Evolutionary conservation across 1,140 invertebrate genomes (phyloP).

Genomic region (Hormaphis cornu): DNA sequence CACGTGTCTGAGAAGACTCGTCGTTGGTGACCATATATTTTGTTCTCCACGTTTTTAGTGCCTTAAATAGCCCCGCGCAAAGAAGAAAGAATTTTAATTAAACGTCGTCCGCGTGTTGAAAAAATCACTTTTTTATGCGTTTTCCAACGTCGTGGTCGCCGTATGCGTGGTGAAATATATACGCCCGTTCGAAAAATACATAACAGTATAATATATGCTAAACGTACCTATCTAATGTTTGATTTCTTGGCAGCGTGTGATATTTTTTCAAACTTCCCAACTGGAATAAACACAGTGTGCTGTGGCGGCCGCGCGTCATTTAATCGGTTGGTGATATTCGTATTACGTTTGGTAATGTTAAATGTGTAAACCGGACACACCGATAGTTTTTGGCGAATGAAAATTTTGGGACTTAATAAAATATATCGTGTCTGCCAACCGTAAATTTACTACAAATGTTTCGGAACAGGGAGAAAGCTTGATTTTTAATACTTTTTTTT

Average conservation of each 20-base stretch:
- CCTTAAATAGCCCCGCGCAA: conserved; percentile 4
- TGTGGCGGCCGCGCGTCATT: not conserved
- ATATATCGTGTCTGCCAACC: no score
- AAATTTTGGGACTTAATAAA: no score
- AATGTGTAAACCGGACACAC: no score
- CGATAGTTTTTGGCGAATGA: not conserved
- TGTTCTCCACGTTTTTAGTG: not conserved
- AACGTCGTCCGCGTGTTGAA: not conserved
- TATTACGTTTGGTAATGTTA: not conserved
- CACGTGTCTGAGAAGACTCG: not conserved
- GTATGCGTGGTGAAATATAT: not conserved
- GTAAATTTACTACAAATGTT: no score
- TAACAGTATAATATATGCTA: no score
- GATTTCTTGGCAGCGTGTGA: conserved; percentile 5
- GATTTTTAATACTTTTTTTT: no score
- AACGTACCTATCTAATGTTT: conserved; percentile 7
- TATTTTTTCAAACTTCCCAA: not conserved
- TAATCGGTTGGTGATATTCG: not conserved
- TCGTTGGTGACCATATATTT: conserved; percentile 7
- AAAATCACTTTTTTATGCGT: not conserved
- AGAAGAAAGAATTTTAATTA: conserved; percentile 25
- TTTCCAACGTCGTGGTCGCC: not conserved
- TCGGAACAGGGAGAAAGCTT: no score
- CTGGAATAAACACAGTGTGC: not conserved
- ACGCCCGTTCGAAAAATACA: no score